Percentiles rank a stretch among this genome's conserved stretches.
Conservation (phyloP, 1,140 invertebrate genomes). For the Drosophila pandora region DNA sequence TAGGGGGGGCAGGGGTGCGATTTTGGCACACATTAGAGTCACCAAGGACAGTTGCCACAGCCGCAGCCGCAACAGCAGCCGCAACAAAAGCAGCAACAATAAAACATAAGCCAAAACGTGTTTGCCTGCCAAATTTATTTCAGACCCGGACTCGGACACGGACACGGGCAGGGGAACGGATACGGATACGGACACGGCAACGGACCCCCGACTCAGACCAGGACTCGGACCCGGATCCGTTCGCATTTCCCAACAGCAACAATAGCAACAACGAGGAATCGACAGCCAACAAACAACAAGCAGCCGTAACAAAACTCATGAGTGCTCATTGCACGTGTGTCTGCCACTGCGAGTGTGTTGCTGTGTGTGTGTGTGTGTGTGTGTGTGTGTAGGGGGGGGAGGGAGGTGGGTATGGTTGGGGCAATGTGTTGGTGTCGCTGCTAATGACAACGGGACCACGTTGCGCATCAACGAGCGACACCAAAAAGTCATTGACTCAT, state of each 20-base stretch:
- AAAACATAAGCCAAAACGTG: slow-evolving; percentile 69
- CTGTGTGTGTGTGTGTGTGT: slow-evolving; percentile 34
- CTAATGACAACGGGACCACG: slow-evolving; percentile 77
- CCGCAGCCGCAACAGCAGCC: slow-evolving; percentile 56
- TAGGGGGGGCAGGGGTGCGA: not conserved
- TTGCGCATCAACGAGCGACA: slow-evolving; percentile 78
- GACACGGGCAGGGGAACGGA: not conserved
- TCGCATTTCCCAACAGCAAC: slow-evolving; percentile 59
- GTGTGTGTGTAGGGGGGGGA: slow-evolving; percentile 1
- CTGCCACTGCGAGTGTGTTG: slow-evolving; percentile 13
- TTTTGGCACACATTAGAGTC: slow-evolving; percentile 73
- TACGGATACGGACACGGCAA: not conserved
- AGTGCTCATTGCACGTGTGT: slow-evolving; percentile 15
- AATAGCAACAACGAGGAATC: not conserved
- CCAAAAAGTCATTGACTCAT: slow-evolving; percentile 81
- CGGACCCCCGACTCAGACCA: too few relatives aligned
- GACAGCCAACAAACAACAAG: slow-evolving; percentile 34
- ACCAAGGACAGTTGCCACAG: slow-evolving; percentile 64
- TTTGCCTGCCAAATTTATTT: slow-evolving; percentile 79
- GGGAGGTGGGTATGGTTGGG: slow-evolving; percentile 10
- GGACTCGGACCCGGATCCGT: not conserved
- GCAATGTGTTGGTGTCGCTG: slow-evolving; percentile 65
- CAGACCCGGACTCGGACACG: slow-evolving; percentile 14
- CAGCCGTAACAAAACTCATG: slow-evolving; percentile 46
- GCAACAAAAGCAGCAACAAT: slow-evolving; percentile 54